phyloP scores from a whole-genome alignment of 1,140 invertebrate species.

The Aphelenchoides avenae region DNA sequence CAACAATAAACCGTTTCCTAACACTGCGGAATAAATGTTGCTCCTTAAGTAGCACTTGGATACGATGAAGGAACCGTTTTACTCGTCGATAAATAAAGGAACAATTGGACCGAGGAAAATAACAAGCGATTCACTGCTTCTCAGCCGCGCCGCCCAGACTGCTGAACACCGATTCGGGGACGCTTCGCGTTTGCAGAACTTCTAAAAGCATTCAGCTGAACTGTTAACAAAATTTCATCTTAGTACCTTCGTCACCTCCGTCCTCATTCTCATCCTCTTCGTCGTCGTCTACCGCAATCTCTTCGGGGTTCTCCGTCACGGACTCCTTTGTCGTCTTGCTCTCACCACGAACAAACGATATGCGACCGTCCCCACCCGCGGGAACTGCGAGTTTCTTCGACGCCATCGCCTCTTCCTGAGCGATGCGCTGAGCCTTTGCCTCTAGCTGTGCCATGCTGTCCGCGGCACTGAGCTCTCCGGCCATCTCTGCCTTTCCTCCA shows the following conservation, averaged over 20 bases:
- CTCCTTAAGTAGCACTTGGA: too few species aligned
- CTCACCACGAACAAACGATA: slow-evolving; percentile 55
- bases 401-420: slow-evolving; percentile 35
- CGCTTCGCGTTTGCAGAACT: not conserved
- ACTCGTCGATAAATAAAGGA: too few species aligned
- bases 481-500: slow-evolving; percentile 47
- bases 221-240: too few species aligned
- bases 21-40: too few species aligned
- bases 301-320: slow-evolving; percentile 57
- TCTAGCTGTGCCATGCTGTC: slow-evolving; percentile 54
- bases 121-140: too few species aligned
- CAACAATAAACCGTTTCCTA: too few species aligned
- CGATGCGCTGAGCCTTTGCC: slow-evolving; percentile 42
- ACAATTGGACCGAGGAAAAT: too few species aligned
- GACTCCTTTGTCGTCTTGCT: slow-evolving; percentile 41
- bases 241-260: slow-evolving; percentile 26
- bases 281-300: slow-evolving; percentile 55
- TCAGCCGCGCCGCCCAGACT: too few species aligned
- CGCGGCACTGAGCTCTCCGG: slow-evolving; percentile 51
- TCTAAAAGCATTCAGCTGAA: too few species aligned
- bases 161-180: too few species aligned
- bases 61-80: too few species aligned
- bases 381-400: slow-evolving; percentile 20
- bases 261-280: slow-evolving; percentile 47
- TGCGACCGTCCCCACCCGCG: slow-evolving; percentile 35